Evolutionary conservation across 2,888 invertebrate genomes (phyloP).

Genomic region (Tillus elongatus): DNA sequence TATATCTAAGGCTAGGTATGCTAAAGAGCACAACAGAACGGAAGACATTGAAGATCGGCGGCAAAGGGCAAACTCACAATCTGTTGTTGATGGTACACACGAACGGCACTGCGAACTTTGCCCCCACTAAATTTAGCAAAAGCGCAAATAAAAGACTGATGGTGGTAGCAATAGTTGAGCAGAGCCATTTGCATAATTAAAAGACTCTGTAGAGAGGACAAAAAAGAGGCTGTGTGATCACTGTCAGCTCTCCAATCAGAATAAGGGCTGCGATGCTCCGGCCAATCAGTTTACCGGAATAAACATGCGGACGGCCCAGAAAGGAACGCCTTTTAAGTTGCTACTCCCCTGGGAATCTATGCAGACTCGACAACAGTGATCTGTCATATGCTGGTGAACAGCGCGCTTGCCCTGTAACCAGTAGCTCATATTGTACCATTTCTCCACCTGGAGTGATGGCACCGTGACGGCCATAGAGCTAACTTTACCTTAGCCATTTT

Average conservation of each 20-base stretch:
- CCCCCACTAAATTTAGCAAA: constrained; percentile 36
- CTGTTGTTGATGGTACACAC: too few species aligned
- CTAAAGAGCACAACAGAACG: constrained; percentile 3
- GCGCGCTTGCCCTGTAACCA: constrained; percentile 27
- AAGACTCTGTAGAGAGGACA: constrained; percentile 28
- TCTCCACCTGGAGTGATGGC: constrained; percentile 39
- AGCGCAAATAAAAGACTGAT: constrained; percentile 34
- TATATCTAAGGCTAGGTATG: too few species aligned
- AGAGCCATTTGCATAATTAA: constrained; percentile 37
- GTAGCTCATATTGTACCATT: constrained; percentile 30
- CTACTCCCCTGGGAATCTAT: too few species aligned
- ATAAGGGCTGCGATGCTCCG: too few species aligned
- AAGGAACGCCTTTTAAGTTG: too few species aligned
- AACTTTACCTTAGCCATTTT: constrained; percentile 15
- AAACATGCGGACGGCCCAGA: too few species aligned
- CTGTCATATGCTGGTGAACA: not conserved
- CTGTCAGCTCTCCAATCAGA: not conserved
- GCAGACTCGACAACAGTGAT: not conserved
- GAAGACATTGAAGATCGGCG: too few species aligned
- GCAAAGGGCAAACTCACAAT: constrained; percentile 4
- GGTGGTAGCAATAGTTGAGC: constrained; percentile 35
- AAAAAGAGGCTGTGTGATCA: constrained; percentile 26
- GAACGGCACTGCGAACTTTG: constrained; percentile 29
- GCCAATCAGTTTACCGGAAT: too few species aligned
- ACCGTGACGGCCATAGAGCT: constrained; percentile 27